A percentile compares a stretch with the other conserved stretches of the same genome.
These are phyloP conservation scores for Drosophila micromelanica DNA, from an alignment of 1,140 invertebrate genomes.

Conservation along the genomic window DNA sequence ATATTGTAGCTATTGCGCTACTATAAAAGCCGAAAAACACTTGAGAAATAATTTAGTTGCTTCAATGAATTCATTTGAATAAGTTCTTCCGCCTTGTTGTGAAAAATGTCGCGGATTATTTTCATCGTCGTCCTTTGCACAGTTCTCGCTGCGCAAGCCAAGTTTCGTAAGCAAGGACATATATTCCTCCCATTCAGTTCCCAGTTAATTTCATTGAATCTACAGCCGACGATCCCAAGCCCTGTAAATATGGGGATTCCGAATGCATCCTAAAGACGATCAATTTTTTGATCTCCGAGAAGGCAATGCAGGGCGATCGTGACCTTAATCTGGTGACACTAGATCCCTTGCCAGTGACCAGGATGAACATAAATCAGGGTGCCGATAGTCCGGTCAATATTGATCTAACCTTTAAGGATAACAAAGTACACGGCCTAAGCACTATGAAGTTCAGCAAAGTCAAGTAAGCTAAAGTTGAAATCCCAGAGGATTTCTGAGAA, in stretches of 20 bases:
- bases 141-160: slow-evolving; percentile 10
- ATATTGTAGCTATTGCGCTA: slow-evolving; percentile 12
- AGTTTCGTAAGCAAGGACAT: slow-evolving; percentile 53
- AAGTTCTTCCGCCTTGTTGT: neutral
- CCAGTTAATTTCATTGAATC: neutral
- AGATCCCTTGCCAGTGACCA: slow-evolving; percentile 63
- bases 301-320: slow-evolving; percentile 35
- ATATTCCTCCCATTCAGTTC: neutral
- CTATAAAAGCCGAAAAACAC: slow-evolving; percentile 50
- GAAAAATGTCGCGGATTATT: slow-evolving; percentile 37
- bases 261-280: slow-evolving; percentile 56
- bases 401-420: slow-evolving; percentile 68
- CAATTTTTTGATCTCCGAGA: slow-evolving; percentile 52
- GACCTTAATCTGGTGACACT: slow-evolving; percentile 57
- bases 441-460: slow-evolving; percentile 43
- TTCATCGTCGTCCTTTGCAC: slow-evolving; percentile 8
- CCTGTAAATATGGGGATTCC: slow-evolving; percentile 68
- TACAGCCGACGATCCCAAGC: slow-evolving; percentile 66
- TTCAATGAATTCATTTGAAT: too few relatives aligned
- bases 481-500: too few relatives aligned
- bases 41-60: slow-evolving; percentile 38
- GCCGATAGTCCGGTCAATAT: slow-evolving; percentile 70
- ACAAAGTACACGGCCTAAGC: slow-evolving; percentile 56
- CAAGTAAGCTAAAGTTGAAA: slow-evolving; percentile 52
- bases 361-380: slow-evolving; percentile 65